Conservation (phyloP, 1,140 invertebrate genomes). For the Spodoptera frugiperda region DNA sequence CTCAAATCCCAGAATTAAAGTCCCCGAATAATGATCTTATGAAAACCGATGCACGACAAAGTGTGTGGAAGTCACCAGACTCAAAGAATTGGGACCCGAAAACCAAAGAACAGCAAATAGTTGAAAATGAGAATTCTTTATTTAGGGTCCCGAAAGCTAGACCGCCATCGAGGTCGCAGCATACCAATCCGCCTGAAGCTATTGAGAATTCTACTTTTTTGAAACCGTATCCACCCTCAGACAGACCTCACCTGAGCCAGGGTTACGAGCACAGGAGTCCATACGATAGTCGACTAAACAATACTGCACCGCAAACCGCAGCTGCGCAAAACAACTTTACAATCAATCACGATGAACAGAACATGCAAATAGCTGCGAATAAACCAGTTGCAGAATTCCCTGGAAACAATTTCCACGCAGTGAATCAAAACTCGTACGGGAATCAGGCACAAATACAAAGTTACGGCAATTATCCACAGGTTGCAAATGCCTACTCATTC, state of each 20-base stretch:
- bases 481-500: conserved; percentile 83
- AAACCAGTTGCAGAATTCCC: conserved; percentile 76
- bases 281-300: conserved; percentile 75
- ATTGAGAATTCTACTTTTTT: conserved; percentile 85
- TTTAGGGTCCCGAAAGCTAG: conserved; percentile 89
- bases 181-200: conserved; percentile 74
- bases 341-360: conserved; percentile 82
- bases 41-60: conserved; percentile 71
- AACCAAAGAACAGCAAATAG: conserved; percentile 66
- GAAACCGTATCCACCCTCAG: conserved; percentile 86
- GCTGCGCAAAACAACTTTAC: conserved; percentile 75
- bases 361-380: conserved; percentile 56
- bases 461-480: conserved; percentile 84
- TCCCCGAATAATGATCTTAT: conserved; percentile 75
- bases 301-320: conserved; percentile 63
- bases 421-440: conserved; percentile 76
- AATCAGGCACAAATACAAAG: conserved; percentile 79
- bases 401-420: conserved; percentile 77
- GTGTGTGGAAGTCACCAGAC: conserved; percentile 83
- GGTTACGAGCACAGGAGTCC: conserved; percentile 80
- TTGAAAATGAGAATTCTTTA: conserved; percentile 85
- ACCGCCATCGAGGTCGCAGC: conserved; percentile 88
- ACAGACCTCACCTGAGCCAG: conserved; percentile 71
- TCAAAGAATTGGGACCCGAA: conserved; percentile 81
- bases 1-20: conserved; percentile 73